Evolutionary conservation across 2,113 vertebrate species (phyloP), one percentile per base, ranked within the genome.

Genomic region (Cephalopholis sonnerati): DNA sequence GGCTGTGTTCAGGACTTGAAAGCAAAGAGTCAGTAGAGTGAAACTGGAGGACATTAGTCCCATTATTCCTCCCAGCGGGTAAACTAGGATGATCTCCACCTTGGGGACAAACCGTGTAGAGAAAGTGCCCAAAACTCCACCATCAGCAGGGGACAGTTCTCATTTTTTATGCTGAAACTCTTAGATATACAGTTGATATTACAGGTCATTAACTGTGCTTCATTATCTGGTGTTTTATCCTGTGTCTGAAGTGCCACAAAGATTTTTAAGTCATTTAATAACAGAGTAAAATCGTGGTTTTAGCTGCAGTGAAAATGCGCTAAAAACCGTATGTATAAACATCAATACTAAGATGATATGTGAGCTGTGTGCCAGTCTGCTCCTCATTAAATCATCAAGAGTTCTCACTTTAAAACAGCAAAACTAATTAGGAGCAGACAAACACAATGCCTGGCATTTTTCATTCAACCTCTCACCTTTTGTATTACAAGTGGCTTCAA

Each of bases 401-500:
- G 9, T 39, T 83, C 24, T 74, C 79, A 59, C 71, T 87, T 82
- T 73, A 70, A 82, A 86, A 77, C 55, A 77, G 69, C 64, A 63
- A 72, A 81, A 76, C 46, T 82, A 92, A 87, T 80, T 68, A 66
- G 73, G 62, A 85, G 74, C 71, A 57, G 74, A 89, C 12, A 3
- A 70, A 70, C 55, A 63, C 84, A 79, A 79, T 73, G 66, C 20
- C 79, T 74, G 84, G 71, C 79, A 80, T 85, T 88, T 91, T 89
- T 83, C 58, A 72, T 73, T 71, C 51, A 76, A 85, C 81, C 84
- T 81, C 54, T 84, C 29, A 64, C 75, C 85, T 90, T 90, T 78
- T 73, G 81, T 82, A 55, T 83, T 66, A 85, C 76, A 82, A 82
- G 74, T 82, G 73, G 62, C 81, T 94, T 93, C 81, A 91, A 88